phyloP scores from a whole-genome alignment of 1,140 invertebrate species.

The Eurosta solidaginis region DNA sequence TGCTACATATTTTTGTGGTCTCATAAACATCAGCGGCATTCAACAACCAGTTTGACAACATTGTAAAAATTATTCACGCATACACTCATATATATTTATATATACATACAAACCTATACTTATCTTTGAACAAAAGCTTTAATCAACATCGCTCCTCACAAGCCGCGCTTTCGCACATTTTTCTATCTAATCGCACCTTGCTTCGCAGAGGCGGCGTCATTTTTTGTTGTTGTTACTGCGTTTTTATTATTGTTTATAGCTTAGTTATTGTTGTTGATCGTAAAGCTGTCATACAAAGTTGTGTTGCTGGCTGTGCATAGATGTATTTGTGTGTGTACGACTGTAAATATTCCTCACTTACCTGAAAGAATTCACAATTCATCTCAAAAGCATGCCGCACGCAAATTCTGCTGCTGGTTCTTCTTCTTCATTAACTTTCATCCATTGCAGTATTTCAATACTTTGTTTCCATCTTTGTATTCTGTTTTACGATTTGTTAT shows the following conservation, averaged over 20 bases:
- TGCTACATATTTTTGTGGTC: conserved; percentile 16
- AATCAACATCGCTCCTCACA: neutral
- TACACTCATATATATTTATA: neutral
- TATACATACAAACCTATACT: neutral
- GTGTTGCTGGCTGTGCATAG: neutral
- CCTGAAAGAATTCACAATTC: conserved; percentile 19
- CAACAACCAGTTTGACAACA: conserved; percentile 16
- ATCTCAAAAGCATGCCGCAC: neutral
- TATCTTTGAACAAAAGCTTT: neutral
- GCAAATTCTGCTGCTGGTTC: neutral
- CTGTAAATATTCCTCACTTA: neutral
- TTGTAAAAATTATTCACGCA: neutral
- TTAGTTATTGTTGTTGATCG: neutral
- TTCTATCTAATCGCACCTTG: conserved; percentile 19
- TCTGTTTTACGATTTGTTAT: neutral
- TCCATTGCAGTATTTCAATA: neutral
- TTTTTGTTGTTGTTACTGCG: neutral
- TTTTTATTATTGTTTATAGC: too few species aligned
- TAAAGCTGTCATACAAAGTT: neutral
- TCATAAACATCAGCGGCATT: conserved; percentile 23
- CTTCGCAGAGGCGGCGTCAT: neutral
- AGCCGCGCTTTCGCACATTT: neutral
- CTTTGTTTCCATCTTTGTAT: neutral
- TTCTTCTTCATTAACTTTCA: neutral
- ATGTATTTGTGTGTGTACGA: neutral